Evolutionary conservation across 2,113 vertebrate species (phyloP).

Genomic region (Cryptoleucopteryx plumbea): DNA sequence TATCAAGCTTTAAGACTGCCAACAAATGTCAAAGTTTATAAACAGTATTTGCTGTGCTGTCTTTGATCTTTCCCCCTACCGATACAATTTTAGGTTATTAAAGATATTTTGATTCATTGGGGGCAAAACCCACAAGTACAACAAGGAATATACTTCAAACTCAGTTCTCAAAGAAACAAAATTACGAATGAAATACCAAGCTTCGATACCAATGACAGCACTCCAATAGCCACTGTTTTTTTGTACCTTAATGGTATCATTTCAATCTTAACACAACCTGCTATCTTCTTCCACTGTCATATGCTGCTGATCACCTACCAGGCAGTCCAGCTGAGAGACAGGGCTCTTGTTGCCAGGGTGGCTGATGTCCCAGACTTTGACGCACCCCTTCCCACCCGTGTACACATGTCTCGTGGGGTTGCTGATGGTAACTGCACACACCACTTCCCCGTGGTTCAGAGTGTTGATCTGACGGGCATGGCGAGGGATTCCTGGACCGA

Average conservation of each 20-base stretch:
- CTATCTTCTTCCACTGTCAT: neutral
- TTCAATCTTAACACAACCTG: neutral
- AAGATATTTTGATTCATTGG: neutral
- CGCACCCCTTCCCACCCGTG: conserved; percentile 81
- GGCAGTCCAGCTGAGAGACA: conserved; percentile 83
- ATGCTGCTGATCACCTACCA: conserved; percentile 66
- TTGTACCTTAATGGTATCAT: neutral
- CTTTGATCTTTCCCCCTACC: neutral
- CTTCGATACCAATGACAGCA: neutral
- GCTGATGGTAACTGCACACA: conserved; percentile 84
- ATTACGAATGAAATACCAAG: neutral
- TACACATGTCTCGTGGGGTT: conserved; percentile 83
- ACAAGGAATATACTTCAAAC: neutral
- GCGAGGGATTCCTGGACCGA: conserved; percentile 81
- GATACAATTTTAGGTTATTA: neutral
- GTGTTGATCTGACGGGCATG: conserved; percentile 85
- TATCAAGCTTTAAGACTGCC: neutral
- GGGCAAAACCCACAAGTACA: accelerated
- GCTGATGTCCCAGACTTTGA: conserved; percentile 86
- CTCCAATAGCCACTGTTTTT: neutral
- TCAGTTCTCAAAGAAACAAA: neutral
- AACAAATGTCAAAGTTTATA: neutral
- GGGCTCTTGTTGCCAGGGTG: conserved; percentile 85
- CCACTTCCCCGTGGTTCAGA: conserved; percentile 81
- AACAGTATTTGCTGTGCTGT: neutral